These are phyloP conservation scores for Palythoa caribaeorum DNA, from an alignment of 92 coral and sea anemone species.

Conservation along the genomic window DNA sequence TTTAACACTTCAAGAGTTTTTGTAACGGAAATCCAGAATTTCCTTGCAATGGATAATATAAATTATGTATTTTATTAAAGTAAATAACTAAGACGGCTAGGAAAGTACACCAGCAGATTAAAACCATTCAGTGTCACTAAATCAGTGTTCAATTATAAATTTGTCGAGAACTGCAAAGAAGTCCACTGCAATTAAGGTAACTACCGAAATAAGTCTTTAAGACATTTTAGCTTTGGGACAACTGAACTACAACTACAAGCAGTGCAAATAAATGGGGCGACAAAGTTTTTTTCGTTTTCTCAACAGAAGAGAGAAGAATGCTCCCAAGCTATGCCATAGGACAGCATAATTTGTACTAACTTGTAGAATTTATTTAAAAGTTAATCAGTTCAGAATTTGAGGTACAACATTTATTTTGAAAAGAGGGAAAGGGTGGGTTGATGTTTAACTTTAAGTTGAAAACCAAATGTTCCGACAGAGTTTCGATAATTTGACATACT, in stretches of 20 bases:
- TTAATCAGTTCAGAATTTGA: no score
- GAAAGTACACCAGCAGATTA: neutral
- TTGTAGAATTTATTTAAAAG: neutral
- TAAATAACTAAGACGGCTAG: constrained; percentile 10
- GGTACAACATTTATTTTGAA: no score
- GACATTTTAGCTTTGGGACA: neutral
- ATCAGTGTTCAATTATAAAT: no score
- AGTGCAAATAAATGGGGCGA: neutral
- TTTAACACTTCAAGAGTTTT: constrained; percentile 24
- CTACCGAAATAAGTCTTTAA: neutral
- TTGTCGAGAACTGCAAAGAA: no score
- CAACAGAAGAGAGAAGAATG: neutral
- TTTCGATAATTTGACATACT: no score
- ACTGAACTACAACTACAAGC: neutral
- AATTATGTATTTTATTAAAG: neutral
- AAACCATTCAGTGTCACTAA: no score
- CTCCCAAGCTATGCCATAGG: no score
- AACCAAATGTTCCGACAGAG: no score
- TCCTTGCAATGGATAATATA: neutral
- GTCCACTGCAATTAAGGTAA: no score
- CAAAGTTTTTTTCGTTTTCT: neutral
- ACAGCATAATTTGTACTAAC: neutral
- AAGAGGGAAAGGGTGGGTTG: no score
- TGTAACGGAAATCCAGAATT: constrained; percentile 47
- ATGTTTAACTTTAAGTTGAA: no score